Conservation (phyloP, 2,888 invertebrate species). For the Drosophila silvestris region DNA sequence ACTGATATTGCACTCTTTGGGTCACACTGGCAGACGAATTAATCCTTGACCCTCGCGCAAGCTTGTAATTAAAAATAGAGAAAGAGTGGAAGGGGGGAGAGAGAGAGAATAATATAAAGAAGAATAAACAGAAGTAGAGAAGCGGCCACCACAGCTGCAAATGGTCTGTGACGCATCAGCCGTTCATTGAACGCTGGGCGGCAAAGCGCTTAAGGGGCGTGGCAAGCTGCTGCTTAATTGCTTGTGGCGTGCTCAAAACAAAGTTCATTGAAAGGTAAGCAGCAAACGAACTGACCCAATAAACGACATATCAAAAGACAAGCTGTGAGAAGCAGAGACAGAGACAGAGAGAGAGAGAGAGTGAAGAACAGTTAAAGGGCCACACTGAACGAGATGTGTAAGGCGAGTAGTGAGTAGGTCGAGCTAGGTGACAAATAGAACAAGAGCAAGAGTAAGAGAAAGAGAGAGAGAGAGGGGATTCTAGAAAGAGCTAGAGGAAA, state of each 20-base stretch:
- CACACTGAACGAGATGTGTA: neutral
- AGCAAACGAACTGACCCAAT: slow-evolving; percentile 21
- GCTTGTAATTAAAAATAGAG: slow-evolving; percentile 70
- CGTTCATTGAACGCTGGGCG: slow-evolving; percentile 29
- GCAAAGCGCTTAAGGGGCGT: slow-evolving; percentile 28
- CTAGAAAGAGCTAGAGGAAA: too few species aligned
- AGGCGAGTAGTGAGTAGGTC: neutral
- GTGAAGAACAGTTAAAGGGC: neutral
- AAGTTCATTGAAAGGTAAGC: slow-evolving; percentile 63
- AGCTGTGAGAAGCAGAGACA: neutral
- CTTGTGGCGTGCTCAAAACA: slow-evolving; percentile 32
- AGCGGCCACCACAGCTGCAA: slow-evolving; percentile 1
- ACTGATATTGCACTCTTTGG: slow-evolving; percentile 36
- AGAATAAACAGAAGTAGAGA: slow-evolving; percentile 7
- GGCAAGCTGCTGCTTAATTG: slow-evolving; percentile 49
- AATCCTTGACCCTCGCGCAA: slow-evolving; percentile 77
- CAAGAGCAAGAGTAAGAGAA: neutral
- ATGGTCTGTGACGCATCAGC: slow-evolving; percentile 56
- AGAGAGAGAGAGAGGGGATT: neutral
- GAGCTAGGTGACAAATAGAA: neutral
- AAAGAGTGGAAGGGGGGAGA: neutral
- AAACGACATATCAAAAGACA: slow-evolving; percentile 3
- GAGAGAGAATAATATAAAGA: neutral
- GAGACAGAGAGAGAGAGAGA: neutral
- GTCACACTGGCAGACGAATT: slow-evolving; percentile 64